Evolutionary conservation across 2,888 invertebrate species (phyloP).

Genomic region (Matsumyia berberina): DNA sequence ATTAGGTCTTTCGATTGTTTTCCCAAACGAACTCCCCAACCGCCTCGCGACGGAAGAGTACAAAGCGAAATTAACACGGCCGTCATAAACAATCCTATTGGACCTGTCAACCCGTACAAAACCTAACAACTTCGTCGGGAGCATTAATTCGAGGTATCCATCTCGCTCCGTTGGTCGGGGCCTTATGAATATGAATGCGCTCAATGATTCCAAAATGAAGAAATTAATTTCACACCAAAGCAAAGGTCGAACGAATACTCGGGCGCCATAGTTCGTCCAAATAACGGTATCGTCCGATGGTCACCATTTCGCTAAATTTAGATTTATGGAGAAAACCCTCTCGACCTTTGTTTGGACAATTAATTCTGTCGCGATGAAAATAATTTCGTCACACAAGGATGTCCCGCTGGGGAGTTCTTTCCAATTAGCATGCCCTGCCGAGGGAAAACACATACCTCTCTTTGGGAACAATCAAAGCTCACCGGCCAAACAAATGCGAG

Average conservation of each 20-base stretch:
- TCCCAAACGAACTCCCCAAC: slow-evolving; percentile 4
- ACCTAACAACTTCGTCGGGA: slow-evolving; percentile 11
- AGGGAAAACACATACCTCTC: slow-evolving; percentile 9
- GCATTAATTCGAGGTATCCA: slow-evolving; percentile 28
- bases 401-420: slow-evolving; percentile 3
- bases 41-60: neutral
- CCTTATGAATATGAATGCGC: slow-evolving; percentile 49
- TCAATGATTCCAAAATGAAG: slow-evolving; percentile 28
- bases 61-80: slow-evolving; percentile 31
- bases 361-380: neutral
- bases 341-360: neutral
- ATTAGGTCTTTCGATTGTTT: slow-evolving; percentile 4
- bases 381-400: neutral
- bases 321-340: neutral
- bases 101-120: slow-evolving; percentile 24
- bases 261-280: neutral
- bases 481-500: neutral
- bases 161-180: neutral
- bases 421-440: slow-evolving; percentile 19
- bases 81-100: slow-evolving; percentile 47
- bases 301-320: slow-evolving; percentile 8
- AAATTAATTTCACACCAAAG: slow-evolving; percentile 26
- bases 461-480: neutral
- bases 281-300: neutral
- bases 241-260: neutral